Conservation (phyloP, 2,113 vertebrate genomes). For the Tympanuchus pallidicinctus region DNA sequence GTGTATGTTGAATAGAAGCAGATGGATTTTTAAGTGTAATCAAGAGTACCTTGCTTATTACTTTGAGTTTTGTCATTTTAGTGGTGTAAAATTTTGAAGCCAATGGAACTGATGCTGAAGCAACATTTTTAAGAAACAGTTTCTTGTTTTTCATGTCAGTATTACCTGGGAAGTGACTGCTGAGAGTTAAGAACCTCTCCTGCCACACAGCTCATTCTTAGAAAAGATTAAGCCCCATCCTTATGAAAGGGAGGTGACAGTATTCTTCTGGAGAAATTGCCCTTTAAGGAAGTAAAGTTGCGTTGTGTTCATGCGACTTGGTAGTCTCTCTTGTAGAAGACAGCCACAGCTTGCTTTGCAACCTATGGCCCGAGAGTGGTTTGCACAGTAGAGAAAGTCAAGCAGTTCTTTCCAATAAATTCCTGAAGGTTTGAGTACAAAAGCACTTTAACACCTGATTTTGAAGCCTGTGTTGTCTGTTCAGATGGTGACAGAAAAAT, state of each 20-base stretch:
- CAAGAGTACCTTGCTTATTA: neutral
- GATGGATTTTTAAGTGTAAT: neutral
- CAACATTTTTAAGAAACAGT: neutral
- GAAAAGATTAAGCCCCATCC: neutral
- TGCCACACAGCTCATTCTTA: neutral
- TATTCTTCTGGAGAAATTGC: neutral
- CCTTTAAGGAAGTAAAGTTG: neutral
- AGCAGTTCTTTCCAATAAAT: neutral
- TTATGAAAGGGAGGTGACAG: neutral
- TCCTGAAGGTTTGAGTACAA: neutral
- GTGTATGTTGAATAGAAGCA: neutral
- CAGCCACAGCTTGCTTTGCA: constrained; percentile 7
- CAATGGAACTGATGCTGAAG: neutral
- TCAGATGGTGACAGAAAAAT: neutral
- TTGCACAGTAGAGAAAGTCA: neutral
- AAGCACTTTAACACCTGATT: neutral
- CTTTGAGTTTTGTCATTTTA: neutral
- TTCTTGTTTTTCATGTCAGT: neutral
- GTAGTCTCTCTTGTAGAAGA: neutral
- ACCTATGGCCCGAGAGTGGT: neutral
- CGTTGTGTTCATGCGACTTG: neutral
- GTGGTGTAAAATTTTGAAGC: neutral
- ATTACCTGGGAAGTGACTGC: neutral
- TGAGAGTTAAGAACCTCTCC: neutral
- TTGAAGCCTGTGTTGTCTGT: neutral